Evolutionary conservation across 2,888 invertebrate genomes (phyloP), one percentile per base, ranked within the genome.

Genomic region (Himalopsyche tibetana): DNA sequence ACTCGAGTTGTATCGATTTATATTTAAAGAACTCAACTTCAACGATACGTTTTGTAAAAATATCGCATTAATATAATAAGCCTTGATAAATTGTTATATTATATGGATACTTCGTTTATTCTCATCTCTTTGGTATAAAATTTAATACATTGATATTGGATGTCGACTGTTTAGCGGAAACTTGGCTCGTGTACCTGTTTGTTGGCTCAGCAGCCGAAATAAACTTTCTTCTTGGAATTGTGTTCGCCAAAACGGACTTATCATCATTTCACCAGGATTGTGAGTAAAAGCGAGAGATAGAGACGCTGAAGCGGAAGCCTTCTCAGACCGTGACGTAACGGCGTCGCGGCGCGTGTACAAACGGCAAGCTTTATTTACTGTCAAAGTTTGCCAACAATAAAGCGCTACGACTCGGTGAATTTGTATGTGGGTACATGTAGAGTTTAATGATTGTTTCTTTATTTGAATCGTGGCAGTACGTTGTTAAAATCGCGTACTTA

Each of bases 281-380:
- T 8, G 83, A 69, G 40, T 17, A 38, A 83, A 69, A 83, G 40
- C 55, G 83, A 69, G 40, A 69, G 63, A 83, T 74, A 83, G 40
- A 83, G 83, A 74, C 74, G 74, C 36, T 36, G 74, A 15, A 56
- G 63, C 84, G 79, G 84, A 80, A 55, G 55, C 84, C 17, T 74
- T 11, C 84, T 80, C 84, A 28, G 74, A 56, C 42, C 63, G 45
- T 80, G 74, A 84, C 84, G 80, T 80, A 40, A 84, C 80, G 55
- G 55, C 55, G 51, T 82, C 82, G 55, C 63, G 82, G 74, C 74
- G 74, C 36, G 19, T 12, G 74, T 36, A 36, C 82, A 40, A 19
- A 55, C 36, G 82, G 28, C 82, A 12, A 74, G 74, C 55, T 45
- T 83, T 83, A 83, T 83, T 83, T 83, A 83, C 83, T 83, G 69